Evolutionary conservation across 2,113 vertebrate species (phyloP), one percentile per base, ranked within the genome.

Genomic region (Anseranas semipalmata): DNA sequence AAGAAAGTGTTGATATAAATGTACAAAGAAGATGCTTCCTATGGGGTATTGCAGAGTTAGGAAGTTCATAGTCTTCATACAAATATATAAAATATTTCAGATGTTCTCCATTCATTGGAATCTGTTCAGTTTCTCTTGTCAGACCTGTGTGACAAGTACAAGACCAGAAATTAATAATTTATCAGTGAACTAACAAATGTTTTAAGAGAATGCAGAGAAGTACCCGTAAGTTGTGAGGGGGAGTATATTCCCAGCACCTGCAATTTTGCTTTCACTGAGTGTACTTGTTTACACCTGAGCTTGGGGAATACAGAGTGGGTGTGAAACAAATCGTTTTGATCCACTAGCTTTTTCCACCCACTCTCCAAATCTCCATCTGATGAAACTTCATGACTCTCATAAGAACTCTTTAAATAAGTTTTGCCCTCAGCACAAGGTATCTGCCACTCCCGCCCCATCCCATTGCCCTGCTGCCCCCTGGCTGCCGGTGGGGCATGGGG

Each of bases 21-120:
- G 96, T 97, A 97, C 85, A 98, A 97, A 98, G 68, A 97, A 92
- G 88, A 76, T 45, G 30, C 87, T 96, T 97, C 96, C 94, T 75
- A 37, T 82, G 67, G 76, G 72, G 17, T 91, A 41, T 39, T 85
- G 80, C 77, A 48, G 89, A 82, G 85, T 82, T 91, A 53, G 85
- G 85, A 97, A 89, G 89, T 92, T 97, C 90, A 84, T 60, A 92
- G 90, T 98, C 90, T 95, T 97, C 96, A 95, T 98, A 98, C 96
- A 98, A 98, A 98, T 97, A 96, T 98, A 98, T 96, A 98, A 98
- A 98, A 97, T 79, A 85, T 80, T 96, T 97, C 90, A 86, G 68
- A 66, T 88, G 33, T 85, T 92, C 87, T 97, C 63, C 92, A 79
- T 96, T 96, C 83, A 63, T 81, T 89, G 91, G 55, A 97, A 92